A percentile compares a stretch with the other conserved stretches of the same genome.
Conservation (phyloP, 2,888 invertebrate species). For the Slavum lentiscoides region DNA sequence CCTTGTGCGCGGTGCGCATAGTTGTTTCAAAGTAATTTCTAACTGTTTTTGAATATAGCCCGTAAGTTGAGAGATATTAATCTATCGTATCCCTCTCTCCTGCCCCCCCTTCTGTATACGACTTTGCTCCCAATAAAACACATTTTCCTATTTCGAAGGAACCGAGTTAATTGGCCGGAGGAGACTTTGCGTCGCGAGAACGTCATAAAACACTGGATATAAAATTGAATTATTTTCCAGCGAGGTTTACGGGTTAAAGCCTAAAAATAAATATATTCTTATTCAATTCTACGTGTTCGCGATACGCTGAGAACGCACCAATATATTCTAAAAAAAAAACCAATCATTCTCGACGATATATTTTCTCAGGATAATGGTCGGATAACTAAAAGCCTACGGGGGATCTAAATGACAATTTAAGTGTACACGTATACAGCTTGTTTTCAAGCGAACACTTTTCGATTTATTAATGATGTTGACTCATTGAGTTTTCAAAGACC, state of each 20-base stretch:
- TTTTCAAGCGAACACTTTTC: not conserved
- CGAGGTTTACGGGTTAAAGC: not conserved
- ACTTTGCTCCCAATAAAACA: not conserved
- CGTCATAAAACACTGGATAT: not conserved
- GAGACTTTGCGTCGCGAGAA: not conserved
- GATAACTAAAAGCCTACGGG: not conserved
- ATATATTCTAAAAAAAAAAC: not conserved
- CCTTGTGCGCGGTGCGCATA: not conserved
- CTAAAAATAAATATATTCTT: not conserved
- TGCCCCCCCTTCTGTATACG: not conserved
- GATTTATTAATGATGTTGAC: not conserved
- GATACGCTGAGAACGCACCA: not conserved
- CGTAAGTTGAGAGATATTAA: not conserved
- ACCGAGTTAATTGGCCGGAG: not conserved
- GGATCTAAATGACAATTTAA: not conserved
- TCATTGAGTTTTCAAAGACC: not conserved
- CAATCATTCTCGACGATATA: not conserved
- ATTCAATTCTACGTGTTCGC: not conserved
- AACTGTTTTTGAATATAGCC: not conserved
- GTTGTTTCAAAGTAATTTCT: not conserved
- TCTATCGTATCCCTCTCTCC: not conserved
- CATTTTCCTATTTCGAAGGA: not conserved
- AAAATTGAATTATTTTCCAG: not conserved
- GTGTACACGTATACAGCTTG: not conserved
- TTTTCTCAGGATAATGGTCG: not conserved